These are phyloP conservation scores for Pseudeuparius sepicola DNA, from an alignment of 2,888 invertebrate species.

Conservation along the genomic window DNA sequence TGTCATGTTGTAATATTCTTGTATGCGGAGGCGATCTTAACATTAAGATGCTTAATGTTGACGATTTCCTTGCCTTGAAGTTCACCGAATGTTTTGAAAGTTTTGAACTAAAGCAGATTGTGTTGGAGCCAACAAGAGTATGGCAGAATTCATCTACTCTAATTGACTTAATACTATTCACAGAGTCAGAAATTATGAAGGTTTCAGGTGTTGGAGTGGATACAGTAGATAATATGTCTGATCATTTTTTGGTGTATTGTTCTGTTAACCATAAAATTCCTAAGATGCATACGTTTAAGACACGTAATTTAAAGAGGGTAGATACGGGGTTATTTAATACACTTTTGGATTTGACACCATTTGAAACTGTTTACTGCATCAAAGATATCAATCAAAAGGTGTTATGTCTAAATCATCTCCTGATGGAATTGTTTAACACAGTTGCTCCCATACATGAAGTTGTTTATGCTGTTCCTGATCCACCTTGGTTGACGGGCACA, in stretches of 20 bases:
- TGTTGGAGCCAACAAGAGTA: background rate
- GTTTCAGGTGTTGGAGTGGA: background rate
- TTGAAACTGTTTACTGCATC: background rate
- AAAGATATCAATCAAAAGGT: slow-evolving; percentile 2
- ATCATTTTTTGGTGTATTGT: slow-evolving; percentile 1
- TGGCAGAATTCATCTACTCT: background rate
- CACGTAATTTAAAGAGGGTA: background rate
- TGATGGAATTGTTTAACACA: background rate
- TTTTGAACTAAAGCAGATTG: background rate
- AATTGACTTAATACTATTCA: too few relatives aligned
- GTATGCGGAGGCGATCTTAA: background rate
- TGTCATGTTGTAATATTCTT: background rate
- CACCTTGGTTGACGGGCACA: background rate
- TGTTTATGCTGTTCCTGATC: background rate
- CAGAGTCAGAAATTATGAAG: too few relatives aligned
- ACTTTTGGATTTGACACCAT: background rate
- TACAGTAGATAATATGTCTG: background rate
- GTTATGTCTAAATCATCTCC: background rate
- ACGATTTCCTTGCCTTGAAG: background rate
- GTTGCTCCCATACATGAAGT: background rate
- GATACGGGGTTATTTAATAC: background rate
- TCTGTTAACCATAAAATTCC: background rate
- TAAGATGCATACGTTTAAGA: slow-evolving; percentile 1
- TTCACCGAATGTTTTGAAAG: background rate
- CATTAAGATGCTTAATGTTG: background rate